phyloP scores from a whole-genome alignment of 2,113 vertebrate genomes.

The Oncorhynchus clarkii region DNA sequence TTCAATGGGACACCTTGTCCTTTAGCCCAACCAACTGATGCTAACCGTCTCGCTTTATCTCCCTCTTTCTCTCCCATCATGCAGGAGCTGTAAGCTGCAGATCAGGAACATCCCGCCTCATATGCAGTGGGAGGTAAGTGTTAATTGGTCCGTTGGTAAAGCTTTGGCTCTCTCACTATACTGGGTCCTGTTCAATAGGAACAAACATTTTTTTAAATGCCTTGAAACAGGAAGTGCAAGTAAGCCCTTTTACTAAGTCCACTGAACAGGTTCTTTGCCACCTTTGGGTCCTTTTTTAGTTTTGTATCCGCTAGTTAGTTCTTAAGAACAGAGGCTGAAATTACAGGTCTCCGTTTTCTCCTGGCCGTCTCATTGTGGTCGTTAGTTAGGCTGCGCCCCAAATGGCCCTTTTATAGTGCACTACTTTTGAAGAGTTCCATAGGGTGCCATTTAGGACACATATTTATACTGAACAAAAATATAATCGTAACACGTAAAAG shows the following conservation, averaged over 20 bases:
- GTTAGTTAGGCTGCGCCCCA: too few relatives aligned
- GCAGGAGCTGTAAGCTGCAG: slow-evolving; percentile 92
- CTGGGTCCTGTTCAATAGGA: slow-evolving; percentile 24
- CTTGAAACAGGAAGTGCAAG: too few relatives aligned
- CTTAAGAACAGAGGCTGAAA: neutral
- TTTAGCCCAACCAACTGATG: slow-evolving; percentile 23
- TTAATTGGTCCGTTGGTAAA: slow-evolving; percentile 53
- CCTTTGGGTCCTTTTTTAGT: neutral
- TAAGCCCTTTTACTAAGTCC: neutral
- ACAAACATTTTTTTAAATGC: too few relatives aligned
- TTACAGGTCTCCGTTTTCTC: neutral
- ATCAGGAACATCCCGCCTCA: slow-evolving; percentile 94
- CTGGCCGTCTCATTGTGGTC: too few relatives aligned
- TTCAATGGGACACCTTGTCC: neutral
- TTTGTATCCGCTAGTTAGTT: neutral
- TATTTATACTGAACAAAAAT: too few relatives aligned
- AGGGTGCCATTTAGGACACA: too few relatives aligned
- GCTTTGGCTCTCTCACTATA: slow-evolving; percentile 10
- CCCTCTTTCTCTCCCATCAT: slow-evolving; percentile 4
- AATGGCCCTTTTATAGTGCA: too few relatives aligned
- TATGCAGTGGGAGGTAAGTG: slow-evolving; percentile 94
- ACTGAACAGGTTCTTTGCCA: neutral
- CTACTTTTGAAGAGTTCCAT: too few relatives aligned
- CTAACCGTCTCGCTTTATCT: slow-evolving; percentile 5
- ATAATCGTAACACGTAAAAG: too few relatives aligned